phyloP scores from a whole-genome alignment of 64 coral and sea anemone species.

The Pachyseris speciosa region DNA sequence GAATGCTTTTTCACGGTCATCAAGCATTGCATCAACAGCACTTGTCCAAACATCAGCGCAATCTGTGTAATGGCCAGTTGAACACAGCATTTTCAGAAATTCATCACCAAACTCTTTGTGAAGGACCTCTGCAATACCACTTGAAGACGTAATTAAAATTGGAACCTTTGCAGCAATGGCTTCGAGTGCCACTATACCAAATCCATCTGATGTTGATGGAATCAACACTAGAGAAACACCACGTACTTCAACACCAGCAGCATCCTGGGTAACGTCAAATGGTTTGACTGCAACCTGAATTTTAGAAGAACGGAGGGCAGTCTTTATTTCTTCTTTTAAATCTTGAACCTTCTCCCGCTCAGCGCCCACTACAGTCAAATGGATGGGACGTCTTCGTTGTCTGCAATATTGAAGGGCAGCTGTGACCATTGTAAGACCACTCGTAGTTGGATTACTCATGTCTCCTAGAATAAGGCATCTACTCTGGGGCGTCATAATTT shows the following conservation, averaged over 20 bases:
- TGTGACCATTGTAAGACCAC: neutral
- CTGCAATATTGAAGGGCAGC: conserved; percentile 19
- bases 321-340: conserved; percentile 10
- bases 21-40: conserved; percentile 25
- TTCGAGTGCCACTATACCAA: conserved; percentile 71
- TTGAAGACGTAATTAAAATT: conserved; percentile 45
- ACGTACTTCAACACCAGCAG: conserved; percentile 50
- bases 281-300: conserved; percentile 50
- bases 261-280: conserved; percentile 44
- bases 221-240: conserved; percentile 63
- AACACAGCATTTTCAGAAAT: conserved; percentile 13
- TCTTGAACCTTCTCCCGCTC: conserved; percentile 7
- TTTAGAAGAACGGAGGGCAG: neutral
- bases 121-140: conserved; percentile 45
- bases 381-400: neutral
- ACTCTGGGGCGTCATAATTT: conserved; percentile 51
- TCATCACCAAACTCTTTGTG: conserved; percentile 26
- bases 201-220: conserved; percentile 26
- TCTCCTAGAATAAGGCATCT: conserved; percentile 60
- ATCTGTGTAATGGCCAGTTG: neutral
- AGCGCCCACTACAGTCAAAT: conserved; percentile 51
- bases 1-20: conserved; percentile 55
- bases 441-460: neutral
- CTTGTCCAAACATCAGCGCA: conserved; percentile 38
- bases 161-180: conserved; percentile 70